phyloP scores from a whole-genome alignment of 2,797 vertebrate species.

The Geotrypetes seraphini region DNA sequence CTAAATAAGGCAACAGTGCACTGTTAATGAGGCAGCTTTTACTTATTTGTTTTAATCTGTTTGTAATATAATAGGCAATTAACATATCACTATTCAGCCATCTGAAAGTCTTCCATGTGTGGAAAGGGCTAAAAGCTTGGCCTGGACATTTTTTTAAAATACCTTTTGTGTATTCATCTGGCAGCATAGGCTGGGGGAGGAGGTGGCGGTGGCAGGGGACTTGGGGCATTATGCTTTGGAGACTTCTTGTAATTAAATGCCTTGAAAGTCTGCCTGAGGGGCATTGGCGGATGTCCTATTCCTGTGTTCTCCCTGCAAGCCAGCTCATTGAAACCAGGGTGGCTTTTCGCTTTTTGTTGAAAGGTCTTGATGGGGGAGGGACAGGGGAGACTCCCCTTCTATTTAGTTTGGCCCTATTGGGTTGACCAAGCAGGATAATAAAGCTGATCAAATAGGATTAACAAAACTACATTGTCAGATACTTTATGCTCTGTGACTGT shows the following conservation, averaged over 20 bases:
- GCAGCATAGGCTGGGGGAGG: constrained; percentile 25
- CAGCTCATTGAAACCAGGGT: constrained; percentile 61
- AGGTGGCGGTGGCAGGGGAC: constrained; percentile 24
- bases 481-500: constrained; percentile 64
- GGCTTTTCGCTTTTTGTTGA: too few relatives aligned
- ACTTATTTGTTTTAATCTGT: constrained; percentile 38
- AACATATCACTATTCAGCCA: constrained; percentile 25
- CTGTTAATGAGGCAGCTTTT: constrained; percentile 30
- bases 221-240: constrained; percentile 17
- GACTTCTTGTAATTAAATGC: constrained; percentile 44
- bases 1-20: constrained; percentile 32
- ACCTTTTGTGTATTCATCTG: constrained; percentile 22
- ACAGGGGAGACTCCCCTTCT: constrained; percentile 49
- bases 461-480: constrained; percentile 58
- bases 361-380: constrained; percentile 55
- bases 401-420: constrained; percentile 52
- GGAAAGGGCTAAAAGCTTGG: constrained; percentile 20
- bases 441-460: constrained; percentile 74
- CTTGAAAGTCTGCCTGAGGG: constrained; percentile 68
- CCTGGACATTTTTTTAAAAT: constrained; percentile 23
- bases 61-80: constrained; percentile 33
- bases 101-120: constrained; percentile 25
- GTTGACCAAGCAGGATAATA: constrained; percentile 67
- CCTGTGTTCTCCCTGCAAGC: constrained; percentile 46
- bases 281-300: constrained; percentile 61